Evolutionary conservation across 2,888 invertebrate genomes (phyloP).

Genomic region (Dolichopus griseipennis): DNA sequence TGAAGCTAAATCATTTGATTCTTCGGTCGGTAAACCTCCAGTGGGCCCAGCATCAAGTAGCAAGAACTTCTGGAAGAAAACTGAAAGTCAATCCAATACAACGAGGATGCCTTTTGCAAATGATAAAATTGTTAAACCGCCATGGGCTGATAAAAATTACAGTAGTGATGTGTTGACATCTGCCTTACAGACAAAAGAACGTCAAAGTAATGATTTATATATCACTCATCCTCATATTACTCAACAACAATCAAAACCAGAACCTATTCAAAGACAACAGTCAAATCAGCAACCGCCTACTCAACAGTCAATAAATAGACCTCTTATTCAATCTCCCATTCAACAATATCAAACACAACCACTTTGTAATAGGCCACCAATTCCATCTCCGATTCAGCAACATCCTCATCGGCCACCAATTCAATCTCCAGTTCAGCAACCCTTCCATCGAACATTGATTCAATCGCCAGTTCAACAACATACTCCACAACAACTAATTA

Average conservation of each 20-base stretch:
- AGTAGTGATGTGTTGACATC: conserved; percentile 11
- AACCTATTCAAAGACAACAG: background rate
- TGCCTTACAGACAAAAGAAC: conserved; percentile 42
- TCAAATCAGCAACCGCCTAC: background rate
- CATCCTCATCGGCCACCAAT: conserved; percentile 10
- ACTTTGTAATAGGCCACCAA: background rate
- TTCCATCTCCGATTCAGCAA: conserved; percentile 13
- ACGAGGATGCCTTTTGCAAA: background rate
- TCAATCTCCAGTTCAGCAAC: conserved; percentile 14
- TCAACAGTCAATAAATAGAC: background rate
- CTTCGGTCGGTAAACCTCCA: conserved; percentile 36
- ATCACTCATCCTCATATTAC: background rate
- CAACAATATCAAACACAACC: background rate
- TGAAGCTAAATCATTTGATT: conserved; percentile 46
- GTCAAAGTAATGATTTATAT: conserved; percentile 18
- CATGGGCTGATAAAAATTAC: conserved; percentile 14
- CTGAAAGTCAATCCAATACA: conserved; percentile 38
- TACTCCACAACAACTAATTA: conserved; percentile 20
- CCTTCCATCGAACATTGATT: conserved; percentile 15
- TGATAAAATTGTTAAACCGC: background rate
- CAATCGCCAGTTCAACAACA: conserved; percentile 15
- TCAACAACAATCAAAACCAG: too few relatives aligned
- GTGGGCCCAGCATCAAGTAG: conserved; percentile 47
- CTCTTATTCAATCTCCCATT: background rate
- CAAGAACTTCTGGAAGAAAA: conserved; percentile 53